Evolutionary conservation across 2,888 invertebrate species (phyloP).

Genomic region (Lasioglossum pauxillum): DNA sequence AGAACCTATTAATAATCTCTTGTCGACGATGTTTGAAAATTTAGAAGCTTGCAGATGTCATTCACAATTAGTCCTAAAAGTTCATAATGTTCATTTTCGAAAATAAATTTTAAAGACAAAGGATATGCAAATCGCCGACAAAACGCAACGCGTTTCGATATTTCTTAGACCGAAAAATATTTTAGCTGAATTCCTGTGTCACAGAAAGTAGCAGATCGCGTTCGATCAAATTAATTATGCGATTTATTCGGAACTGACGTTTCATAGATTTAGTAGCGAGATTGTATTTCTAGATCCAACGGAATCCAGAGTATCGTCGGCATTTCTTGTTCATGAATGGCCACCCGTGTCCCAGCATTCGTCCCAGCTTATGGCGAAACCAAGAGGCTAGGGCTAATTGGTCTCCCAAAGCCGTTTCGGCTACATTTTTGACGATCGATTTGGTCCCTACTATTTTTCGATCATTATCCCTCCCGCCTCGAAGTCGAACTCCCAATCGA

Average conservation of each 20-base stretch:
- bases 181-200: not conserved
- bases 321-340: conserved; percentile 76
- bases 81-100: not conserved
- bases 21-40: no score
- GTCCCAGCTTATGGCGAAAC: conserved; percentile 49
- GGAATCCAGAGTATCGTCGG: conserved; percentile 65
- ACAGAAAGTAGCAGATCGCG: no score
- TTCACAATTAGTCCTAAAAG: no score
- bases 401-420: conserved; percentile 43
- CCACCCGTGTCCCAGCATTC: conserved; percentile 80
- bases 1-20: no score
- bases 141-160: not conserved
- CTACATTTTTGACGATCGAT: conserved; percentile 61
- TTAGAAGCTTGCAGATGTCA: no score
- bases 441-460: conserved; percentile 74
- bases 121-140: not conserved
- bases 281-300: conserved; percentile 47
- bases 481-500: conserved; percentile 50
- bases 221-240: conserved; percentile 1
- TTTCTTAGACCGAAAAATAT: not conserved
- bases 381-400: conserved; percentile 73
- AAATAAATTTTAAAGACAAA: not conserved
- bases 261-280: conserved; percentile 53
- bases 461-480: conserved; percentile 72
- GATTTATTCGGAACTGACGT: conserved; percentile 29